Evolutionary conservation across 2,797 vertebrate genomes (phyloP), one percentile per base, ranked within the genome.

Genomic region (Centroberyx gerrardi): DNA sequence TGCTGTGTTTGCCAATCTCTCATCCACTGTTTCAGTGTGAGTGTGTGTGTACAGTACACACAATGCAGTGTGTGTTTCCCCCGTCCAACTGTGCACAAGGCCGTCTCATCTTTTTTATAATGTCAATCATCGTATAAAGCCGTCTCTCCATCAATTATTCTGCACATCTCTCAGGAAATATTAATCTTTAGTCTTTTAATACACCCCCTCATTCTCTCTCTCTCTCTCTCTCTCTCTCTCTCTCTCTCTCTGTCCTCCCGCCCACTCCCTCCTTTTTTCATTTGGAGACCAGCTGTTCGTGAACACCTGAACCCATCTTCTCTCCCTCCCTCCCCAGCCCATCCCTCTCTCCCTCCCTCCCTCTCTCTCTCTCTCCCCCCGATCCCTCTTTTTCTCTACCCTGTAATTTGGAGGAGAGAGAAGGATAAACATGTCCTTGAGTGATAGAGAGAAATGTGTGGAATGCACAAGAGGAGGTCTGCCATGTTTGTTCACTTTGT

Each of bases 371-470:
- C 64, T 31, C 33, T 18, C 53, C 56, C 29, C 60, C 70, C 29
- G 40, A 74, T 77, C 64, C 72, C 46, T 62, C 66, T 60, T 71
- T 80, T 76, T 80, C 61, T 75, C 76, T 59, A 71, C 85, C 87
- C 90, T 94, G 90, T 94, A 90, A 94, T 95, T 95, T 94, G 76
- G 62, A 59, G 76, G 75, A 49, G 66, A 70, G 80, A 85, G 79
- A 77, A 74, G 83, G 78, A 89, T 85, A 92, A 95, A 92, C 92
- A 90, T 87, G 90, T 91, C 91, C 88, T 93, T 92, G 87, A 90
- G 82, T 69, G 74, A 67, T 74, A 22, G 44, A 78, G 28, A 88
- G 81, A 88, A 92, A 94, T 94, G 85, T 88, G 68, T 55, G 88
- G 94, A 95, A 95, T 95, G 80, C 84, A 75, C 70, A 52, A 40